Conservation (phyloP, 1,140 invertebrate species). For the Ceratina japonica region DNA sequence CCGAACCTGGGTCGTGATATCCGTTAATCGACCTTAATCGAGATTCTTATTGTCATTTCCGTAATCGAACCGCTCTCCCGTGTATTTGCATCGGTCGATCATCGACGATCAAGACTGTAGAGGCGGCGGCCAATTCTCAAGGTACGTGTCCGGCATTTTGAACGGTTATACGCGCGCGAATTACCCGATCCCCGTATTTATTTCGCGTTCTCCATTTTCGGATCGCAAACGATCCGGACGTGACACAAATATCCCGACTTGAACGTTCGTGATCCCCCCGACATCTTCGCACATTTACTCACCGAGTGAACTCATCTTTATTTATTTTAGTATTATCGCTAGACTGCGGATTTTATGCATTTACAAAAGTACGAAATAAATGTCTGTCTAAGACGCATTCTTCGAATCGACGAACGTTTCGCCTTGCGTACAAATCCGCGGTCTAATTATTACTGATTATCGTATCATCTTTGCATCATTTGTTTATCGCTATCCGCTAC, state of each 20-base stretch:
- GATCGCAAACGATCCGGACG: neutral
- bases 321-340: slow-evolving; percentile 71
- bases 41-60: slow-evolving; percentile 26
- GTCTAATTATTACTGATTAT: slow-evolving; percentile 7
- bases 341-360: neutral
- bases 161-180: neutral
- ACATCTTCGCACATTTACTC: slow-evolving; percentile 58
- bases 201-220: neutral
- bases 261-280: slow-evolving; percentile 24
- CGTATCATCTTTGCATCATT: slow-evolving; percentile 37
- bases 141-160: neutral
- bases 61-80: slow-evolving; percentile 10
- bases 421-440: no score
- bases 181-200: slow-evolving; percentile 7
- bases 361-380: no score
- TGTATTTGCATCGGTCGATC: slow-evolving; percentile 11
- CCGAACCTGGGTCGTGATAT: neutral
- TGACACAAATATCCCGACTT: neutral
- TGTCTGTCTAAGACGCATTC: no score
- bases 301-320: slow-evolving; percentile 60
- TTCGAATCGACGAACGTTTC: no score
- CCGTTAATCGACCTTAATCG: neutral
- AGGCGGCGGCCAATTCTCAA: neutral
- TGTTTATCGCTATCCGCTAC: slow-evolving; percentile 41
- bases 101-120: slow-evolving; percentile 33